Conservation (phyloP, 2,797 vertebrate genomes). For the Gastrophryne carolinensis region DNA sequence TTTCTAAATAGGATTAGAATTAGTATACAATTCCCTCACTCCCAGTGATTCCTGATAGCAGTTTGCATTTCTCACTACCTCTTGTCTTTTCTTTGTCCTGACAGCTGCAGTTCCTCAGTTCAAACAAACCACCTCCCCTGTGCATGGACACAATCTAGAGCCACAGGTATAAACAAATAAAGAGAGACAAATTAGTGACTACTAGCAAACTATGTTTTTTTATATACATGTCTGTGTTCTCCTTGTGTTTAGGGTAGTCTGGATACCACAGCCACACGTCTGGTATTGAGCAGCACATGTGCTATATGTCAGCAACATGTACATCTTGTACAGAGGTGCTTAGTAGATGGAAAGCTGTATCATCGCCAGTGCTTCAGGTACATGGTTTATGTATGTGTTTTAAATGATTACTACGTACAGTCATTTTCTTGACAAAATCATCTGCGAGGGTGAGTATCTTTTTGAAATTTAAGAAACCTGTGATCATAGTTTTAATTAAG, state of each 20-base stretch:
- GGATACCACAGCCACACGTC: slow-evolving; percentile 23
- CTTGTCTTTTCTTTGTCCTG: not conserved
- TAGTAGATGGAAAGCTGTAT: slow-evolving; percentile 90
- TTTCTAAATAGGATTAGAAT: not conserved
- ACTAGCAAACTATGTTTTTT: not conserved
- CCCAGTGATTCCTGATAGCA: too few species aligned
- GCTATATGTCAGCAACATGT: slow-evolving; percentile 86
- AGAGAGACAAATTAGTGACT: not conserved
- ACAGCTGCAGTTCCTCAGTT: slow-evolving; percentile 24
- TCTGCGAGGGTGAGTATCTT: too few species aligned
- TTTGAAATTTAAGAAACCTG: too few species aligned
- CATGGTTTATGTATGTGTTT: too few species aligned
- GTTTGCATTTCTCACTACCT: not conserved
- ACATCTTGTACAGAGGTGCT: slow-evolving; percentile 92
- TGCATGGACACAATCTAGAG: not conserved
- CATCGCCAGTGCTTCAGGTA: slow-evolving; percentile 98
- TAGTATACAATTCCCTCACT: not conserved
- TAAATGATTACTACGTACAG: too few species aligned
- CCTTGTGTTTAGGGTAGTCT: not conserved
- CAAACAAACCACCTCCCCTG: not conserved
- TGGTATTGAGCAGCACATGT: slow-evolving; percentile 74
- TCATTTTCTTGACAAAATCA: too few species aligned
- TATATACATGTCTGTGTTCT: not conserved
- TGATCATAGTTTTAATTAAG: too few species aligned
- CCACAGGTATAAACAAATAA: slow-evolving; percentile 11